A percentile compares a stretch with the other conserved stretches of the same genome.
These are phyloP conservation scores for Falco naumanni DNA, from an alignment of 2,797 vertebrate genomes.

Conservation along the genomic window DNA sequence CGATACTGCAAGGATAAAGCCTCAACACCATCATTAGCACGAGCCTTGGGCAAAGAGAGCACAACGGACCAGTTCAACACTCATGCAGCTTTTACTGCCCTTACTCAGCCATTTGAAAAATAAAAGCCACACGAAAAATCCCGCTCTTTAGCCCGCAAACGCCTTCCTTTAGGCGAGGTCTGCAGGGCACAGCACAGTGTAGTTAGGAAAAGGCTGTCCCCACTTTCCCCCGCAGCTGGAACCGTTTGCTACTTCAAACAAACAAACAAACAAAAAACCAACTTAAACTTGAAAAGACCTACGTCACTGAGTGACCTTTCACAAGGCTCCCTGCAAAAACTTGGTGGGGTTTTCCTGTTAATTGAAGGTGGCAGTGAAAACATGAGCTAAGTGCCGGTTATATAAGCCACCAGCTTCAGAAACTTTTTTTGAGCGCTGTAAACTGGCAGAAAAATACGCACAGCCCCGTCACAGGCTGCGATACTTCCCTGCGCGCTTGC, in stretches of 20 bases:
- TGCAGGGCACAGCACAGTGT: fast-evolving
- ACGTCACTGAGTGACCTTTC: background rate
- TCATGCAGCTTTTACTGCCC: background rate
- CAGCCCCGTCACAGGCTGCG: fast-evolving
- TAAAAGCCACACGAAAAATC: background rate
- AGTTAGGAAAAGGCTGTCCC: background rate
- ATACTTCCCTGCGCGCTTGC: fast-evolving
- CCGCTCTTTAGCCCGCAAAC: background rate
- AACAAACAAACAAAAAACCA: background rate
- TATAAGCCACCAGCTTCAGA: background rate
- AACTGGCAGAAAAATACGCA: background rate
- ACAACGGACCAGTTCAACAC: too few species aligned
- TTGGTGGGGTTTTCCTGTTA: background rate
- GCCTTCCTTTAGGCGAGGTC: background rate
- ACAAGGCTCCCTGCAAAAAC: background rate
- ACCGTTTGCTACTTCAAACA: background rate
- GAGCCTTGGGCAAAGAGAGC: background rate
- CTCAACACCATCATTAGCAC: background rate
- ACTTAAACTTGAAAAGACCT: background rate
- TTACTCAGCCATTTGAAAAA: background rate
- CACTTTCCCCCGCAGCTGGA: background rate
- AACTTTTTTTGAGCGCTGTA: too few species aligned
- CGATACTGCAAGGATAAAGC: background rate
- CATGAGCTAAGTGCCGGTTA: background rate
- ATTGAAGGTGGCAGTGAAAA: background rate